Conservation (phyloP, 2,797 vertebrate species). For the Micrastur ruficollis region DNA sequence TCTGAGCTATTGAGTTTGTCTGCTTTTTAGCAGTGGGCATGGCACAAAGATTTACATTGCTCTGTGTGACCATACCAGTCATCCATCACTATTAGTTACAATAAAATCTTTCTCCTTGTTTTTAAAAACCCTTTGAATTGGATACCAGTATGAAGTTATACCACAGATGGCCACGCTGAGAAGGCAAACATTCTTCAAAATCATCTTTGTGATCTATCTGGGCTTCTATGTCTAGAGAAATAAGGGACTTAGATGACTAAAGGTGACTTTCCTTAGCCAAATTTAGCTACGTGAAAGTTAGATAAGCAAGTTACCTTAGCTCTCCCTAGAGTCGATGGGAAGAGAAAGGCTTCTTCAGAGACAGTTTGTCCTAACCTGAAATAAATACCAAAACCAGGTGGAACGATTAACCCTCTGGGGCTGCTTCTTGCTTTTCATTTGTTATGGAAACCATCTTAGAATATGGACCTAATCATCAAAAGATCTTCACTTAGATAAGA, state of each 20-base stretch:
- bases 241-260: neutral
- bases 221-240: neutral
- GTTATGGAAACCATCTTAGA: neutral
- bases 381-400: neutral
- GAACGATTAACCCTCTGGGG: neutral
- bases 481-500: neutral
- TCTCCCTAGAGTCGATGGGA: neutral
- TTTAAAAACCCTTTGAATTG: slow-evolving; percentile 71
- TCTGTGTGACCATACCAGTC: slow-evolving; percentile 58
- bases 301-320: neutral
- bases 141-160: slow-evolving; percentile 67
- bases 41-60: slow-evolving; percentile 65
- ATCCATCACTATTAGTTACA: slow-evolving; percentile 72
- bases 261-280: neutral
- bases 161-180: slow-evolving; percentile 33
- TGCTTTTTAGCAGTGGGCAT: slow-evolving; percentile 28
- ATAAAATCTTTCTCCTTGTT: slow-evolving; percentile 71
- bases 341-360: neutral
- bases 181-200: neutral
- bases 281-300: neutral
- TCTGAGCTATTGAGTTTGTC: slow-evolving; percentile 19
- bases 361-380: neutral
- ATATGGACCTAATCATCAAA: neutral
- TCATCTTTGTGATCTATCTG: neutral
- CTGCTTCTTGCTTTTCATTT: neutral